Percentiles rank a stretch among this genome's conserved stretches.
These are phyloP conservation scores for Beroe forskalii DNA, from an alignment of 37 sponge, comb jelly and placozoan genomes.

Conservation along the genomic window DNA sequence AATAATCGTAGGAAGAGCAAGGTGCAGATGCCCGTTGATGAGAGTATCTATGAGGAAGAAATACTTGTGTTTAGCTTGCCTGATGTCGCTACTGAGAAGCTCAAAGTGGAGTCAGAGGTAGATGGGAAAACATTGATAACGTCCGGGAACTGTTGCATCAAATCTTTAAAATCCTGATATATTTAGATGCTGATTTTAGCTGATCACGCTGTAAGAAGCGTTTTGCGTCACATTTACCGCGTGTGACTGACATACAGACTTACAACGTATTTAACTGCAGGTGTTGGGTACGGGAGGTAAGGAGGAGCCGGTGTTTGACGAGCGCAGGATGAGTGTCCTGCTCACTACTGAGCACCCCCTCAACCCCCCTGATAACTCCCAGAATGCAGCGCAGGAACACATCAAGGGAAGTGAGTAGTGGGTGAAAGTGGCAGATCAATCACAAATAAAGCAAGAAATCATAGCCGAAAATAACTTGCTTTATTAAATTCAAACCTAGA, in stretches of 20 bases:
- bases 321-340: slow-evolving; percentile 26
- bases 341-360: slow-evolving; percentile 30
- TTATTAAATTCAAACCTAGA: too few species aligned
- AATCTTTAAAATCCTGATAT: too few species aligned
- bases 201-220: background rate
- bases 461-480: too few species aligned
- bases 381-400: slow-evolving; percentile 11
- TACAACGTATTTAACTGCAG: background rate
- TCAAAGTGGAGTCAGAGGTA: slow-evolving; percentile 21
- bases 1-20: background rate
- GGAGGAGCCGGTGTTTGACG: slow-evolving; percentile 24
- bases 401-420: slow-evolving; percentile 51
- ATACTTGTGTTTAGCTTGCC: slow-evolving; percentile 21
- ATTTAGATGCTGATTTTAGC: background rate
- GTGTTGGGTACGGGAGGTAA: background rate
- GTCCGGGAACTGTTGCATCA: too few species aligned
- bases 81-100: background rate
- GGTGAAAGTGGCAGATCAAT: too few species aligned
- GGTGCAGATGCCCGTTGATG: background rate
- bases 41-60: slow-evolving; percentile 38
- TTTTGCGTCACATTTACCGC: background rate
- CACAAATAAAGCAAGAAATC: too few species aligned
- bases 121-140: too few species aligned
- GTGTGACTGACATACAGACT: background rate
- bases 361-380: background rate